These are phyloP conservation scores for Hermatobates lingyangjiaoensis DNA, from an alignment of 1,140 invertebrate genomes.

Conservation along the genomic window DNA sequence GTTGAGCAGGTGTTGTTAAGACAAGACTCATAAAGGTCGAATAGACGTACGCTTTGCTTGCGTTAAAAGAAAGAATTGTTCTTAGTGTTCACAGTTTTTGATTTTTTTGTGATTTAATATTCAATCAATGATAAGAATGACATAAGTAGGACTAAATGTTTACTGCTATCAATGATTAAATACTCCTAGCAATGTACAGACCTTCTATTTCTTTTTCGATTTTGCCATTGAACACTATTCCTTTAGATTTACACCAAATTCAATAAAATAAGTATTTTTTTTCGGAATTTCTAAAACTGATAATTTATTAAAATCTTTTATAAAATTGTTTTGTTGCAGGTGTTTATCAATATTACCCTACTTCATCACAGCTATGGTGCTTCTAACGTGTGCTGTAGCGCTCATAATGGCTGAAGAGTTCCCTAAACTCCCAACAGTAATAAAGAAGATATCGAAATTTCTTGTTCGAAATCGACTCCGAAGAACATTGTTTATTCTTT, in stretches of 20 bases:
- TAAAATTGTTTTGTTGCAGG: slow-evolving; percentile 18
- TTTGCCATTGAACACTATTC: slow-evolving; percentile 22
- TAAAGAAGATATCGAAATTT: slow-evolving; percentile 49
- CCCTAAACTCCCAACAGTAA: slow-evolving; percentile 34
- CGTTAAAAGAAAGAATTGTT: too few species aligned
- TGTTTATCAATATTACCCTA: slow-evolving; percentile 31
- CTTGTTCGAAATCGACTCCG: slow-evolving; percentile 47
- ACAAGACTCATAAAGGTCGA: too few species aligned
- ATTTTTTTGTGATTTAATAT: too few species aligned
- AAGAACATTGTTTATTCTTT: slow-evolving; percentile 57
- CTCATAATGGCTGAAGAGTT: slow-evolving; percentile 78
- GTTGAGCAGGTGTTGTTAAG: too few species aligned
- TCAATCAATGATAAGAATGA: too few species aligned
- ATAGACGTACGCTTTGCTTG: too few species aligned
- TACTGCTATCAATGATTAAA: too few species aligned
- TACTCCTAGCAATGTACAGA: background rate
- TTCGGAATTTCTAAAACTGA: too few species aligned
- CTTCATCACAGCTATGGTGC: slow-evolving; percentile 39
- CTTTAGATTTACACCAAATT: background rate
- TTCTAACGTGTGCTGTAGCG: slow-evolving; percentile 43
- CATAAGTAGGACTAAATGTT: too few species aligned
- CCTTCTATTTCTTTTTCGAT: slow-evolving; percentile 18
- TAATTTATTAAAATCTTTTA: background rate
- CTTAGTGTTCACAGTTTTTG: too few species aligned
- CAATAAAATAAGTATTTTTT: too few species aligned